Base-by-base conservation (phyloP, 92 coral and sea anemone genomes). In the Umimayanthus kanabou region DNA sequence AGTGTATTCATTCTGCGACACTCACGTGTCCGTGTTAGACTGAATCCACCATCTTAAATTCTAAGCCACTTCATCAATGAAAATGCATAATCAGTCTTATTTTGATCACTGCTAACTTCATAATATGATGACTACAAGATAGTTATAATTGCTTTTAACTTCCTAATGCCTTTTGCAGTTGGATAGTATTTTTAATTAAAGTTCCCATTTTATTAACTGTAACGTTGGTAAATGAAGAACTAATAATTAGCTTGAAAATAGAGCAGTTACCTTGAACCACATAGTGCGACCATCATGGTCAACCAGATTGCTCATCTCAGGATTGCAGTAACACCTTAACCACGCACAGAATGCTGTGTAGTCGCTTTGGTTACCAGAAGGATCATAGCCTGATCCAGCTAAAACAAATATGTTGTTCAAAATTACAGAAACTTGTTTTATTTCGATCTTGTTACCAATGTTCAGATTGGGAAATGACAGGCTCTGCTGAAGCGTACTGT, bases 251-350 rank as follows among this genome's bases (percentile, higher is more conserved):
- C 43, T 14, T 28, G 11, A 30, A 37, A 57, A 57, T 15, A 2
- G 66, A 57, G 66, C 20, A 61, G 18, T 4, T 49, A 95, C 96
- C 96, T 95, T 90, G 39, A 95, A 95, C 98, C 98, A 95, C 91
- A 95, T 95, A 13, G 98, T 95, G 45, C 98, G 89, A 8, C 98
- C 98, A 93, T 95, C 96, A 79, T 91, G 96, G 33, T 95, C 98
- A 26, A 95, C 94, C 40, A 95, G 50, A 50, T 95, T 95, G 33
- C 69, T 91, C 93, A 95, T 89, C 23, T 89, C 90, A 42, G 96
- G 91, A 69, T 93, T 95, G 39, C 75, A 81, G 87, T 95, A 95
- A 70, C 98, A 95, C 73, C 84, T 88, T n/a, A 93, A 76, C 98
- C 98, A 95, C 5, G 86, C 88, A 13, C 7, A 29, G 73, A 93